Evolutionary conservation across 2,113 vertebrate genomes (phyloP).

Genomic region (Rutilus rutilus): DNA sequence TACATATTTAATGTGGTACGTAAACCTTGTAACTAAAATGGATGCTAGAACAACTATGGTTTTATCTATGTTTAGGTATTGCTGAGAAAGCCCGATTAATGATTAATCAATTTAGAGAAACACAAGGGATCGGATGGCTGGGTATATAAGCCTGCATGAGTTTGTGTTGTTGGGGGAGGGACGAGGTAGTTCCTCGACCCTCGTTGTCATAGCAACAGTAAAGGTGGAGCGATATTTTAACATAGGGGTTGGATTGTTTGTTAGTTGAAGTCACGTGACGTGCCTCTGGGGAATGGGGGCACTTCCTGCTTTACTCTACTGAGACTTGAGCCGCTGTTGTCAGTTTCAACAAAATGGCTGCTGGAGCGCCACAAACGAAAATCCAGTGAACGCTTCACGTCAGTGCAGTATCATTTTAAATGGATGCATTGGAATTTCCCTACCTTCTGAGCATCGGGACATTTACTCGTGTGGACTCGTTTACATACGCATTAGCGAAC

Average conservation of each 20-base stretch:
- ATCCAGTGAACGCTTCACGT: conserved; percentile 71
- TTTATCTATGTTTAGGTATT: background rate
- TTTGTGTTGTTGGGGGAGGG: background rate
- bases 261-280: conserved; percentile 77
- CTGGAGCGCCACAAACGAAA: conserved; percentile 80
- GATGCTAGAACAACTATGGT: background rate
- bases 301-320: conserved; percentile 83
- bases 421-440: conserved; percentile 63
- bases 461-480: conserved; percentile 45
- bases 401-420: conserved; percentile 44
- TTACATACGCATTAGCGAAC: conserved; percentile 31
- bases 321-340: conserved; percentile 80
- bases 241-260: conserved; percentile 71
- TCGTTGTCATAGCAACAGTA: conserved; percentile 74
- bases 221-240: conserved; percentile 61
- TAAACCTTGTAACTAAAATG: background rate
- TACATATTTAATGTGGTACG: background rate
- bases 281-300: conserved; percentile 59
- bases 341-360: conserved; percentile 96
- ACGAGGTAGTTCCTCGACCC: conserved; percentile 50
- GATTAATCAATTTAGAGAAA: background rate
- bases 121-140: background rate
- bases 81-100: background rate
- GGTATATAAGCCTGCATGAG: background rate
- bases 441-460: conserved; percentile 26